Conservation (phyloP, 2,888 invertebrate genomes). For the Andrena trimmerana region DNA sequence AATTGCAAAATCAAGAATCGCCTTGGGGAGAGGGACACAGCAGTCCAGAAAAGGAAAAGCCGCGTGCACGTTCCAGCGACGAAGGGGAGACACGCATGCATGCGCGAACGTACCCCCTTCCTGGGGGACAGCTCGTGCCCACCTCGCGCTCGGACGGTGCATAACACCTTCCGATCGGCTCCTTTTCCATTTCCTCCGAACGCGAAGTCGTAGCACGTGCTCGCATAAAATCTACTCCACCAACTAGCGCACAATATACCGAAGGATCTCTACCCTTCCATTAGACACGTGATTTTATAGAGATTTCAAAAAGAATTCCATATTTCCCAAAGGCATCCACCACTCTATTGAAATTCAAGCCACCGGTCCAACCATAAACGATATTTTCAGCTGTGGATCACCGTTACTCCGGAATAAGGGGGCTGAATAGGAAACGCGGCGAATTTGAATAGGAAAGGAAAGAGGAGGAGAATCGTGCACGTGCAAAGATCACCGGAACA, state of each 20-base stretch:
- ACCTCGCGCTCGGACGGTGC: slow-evolving; percentile 40
- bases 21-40: slow-evolving; percentile 31
- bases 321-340: not conserved
- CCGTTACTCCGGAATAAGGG: slow-evolving; percentile 13
- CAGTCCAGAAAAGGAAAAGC: slow-evolving; percentile 49
- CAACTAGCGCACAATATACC: not conserved
- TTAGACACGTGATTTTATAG: too few relatives aligned
- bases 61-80: slow-evolving; percentile 16
- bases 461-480: slow-evolving; percentile 25
- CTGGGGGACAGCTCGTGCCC: slow-evolving; percentile 36
- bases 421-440: not conserved
- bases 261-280: too few relatives aligned
- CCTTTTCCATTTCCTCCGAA: slow-evolving; percentile 19
- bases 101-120: slow-evolving; percentile 59
- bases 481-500: slow-evolving; percentile 34
- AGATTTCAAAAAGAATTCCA: too few relatives aligned
- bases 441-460: slow-evolving; percentile 32
- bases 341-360: not conserved
- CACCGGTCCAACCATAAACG: not conserved
- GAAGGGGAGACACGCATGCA: slow-evolving; percentile 71
- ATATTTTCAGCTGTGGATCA: slow-evolving; percentile 1
- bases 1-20: slow-evolving; percentile 46
- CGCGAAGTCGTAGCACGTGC: slow-evolving; percentile 34
- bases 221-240: not conserved
- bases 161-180: slow-evolving; percentile 47